phyloP scores from a whole-genome alignment of 2,113 vertebrate species.

The Rhinolophus sinicus region DNA sequence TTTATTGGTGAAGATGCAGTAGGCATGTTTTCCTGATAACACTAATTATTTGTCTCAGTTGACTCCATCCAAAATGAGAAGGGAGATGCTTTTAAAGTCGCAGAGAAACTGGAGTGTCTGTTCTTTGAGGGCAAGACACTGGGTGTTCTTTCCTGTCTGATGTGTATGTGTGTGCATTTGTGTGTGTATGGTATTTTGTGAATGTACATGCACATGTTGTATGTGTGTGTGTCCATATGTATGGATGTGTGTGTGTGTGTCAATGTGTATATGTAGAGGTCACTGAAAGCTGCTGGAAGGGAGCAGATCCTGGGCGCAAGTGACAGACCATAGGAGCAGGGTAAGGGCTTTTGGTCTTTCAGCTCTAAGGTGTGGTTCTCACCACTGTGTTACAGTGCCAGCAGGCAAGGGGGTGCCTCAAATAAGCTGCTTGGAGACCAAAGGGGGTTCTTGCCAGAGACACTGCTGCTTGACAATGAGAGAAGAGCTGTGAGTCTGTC shows the following conservation, averaged over 20 bases:
- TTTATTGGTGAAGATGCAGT: background rate
- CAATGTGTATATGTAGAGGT: background rate
- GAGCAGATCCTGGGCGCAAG: background rate
- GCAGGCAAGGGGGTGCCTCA: background rate
- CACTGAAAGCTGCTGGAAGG: background rate
- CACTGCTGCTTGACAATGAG: background rate
- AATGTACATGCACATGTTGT: background rate
- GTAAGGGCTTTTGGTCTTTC: background rate
- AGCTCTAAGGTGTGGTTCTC: background rate
- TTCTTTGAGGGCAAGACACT: background rate
- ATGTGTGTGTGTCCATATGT: no score
- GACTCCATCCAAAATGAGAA: background rate
- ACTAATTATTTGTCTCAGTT: background rate
- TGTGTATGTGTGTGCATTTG: no score
- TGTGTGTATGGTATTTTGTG: background rate
- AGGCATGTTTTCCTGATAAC: background rate
- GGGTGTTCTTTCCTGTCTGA: background rate
- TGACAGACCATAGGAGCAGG: background rate
- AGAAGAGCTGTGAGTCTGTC: slow-evolving; percentile 17
- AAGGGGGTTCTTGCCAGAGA: background rate
- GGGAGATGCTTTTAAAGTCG: background rate
- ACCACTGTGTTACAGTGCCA: background rate
- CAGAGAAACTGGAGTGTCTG: background rate
- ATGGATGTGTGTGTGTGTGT: background rate
- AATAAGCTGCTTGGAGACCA: background rate